A percentile compares a stretch with the other conserved stretches of the same genome.
Conservation (phyloP, 2,113 vertebrate species). For the Perca schrenkii region DNA sequence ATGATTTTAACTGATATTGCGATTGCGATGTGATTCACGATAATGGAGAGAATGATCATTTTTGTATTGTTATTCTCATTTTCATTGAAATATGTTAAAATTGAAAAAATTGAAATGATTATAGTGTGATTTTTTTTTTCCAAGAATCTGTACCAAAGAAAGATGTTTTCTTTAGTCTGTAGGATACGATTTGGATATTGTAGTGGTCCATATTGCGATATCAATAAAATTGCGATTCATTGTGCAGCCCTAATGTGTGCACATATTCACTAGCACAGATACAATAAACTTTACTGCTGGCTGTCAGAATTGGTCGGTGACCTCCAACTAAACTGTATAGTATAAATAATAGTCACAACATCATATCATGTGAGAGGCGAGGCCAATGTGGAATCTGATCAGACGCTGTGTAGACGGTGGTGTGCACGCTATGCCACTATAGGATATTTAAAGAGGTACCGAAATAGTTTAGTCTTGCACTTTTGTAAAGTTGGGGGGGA, state of each 20-base stretch:
- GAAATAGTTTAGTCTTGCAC: not conserved
- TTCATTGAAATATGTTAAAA: too few relatives aligned
- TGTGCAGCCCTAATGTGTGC: not conserved
- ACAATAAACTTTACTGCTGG: not conserved
- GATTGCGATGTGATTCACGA: too few relatives aligned
- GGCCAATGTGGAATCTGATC: conserved; percentile 30
- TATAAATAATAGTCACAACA: conserved; percentile 1
- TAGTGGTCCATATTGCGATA: too few relatives aligned
- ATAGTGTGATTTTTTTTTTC: too few relatives aligned
- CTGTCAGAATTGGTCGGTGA: not conserved
- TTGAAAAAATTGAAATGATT: too few relatives aligned
- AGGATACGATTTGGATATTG: too few relatives aligned
- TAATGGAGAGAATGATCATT: too few relatives aligned
- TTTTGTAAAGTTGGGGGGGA: not conserved
- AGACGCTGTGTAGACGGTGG: not conserved
- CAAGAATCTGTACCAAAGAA: too few relatives aligned
- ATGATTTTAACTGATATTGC: too few relatives aligned
- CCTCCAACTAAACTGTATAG: conserved; percentile 5
- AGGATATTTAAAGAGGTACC: conserved; percentile 42
- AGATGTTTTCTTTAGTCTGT: too few relatives aligned
- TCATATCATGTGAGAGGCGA: conserved; percentile 6
- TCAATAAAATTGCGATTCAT: too few relatives aligned
- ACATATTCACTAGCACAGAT: conserved; percentile 5
- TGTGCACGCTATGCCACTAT: conserved; percentile 5
- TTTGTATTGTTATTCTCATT: too few relatives aligned